phyloP scores from a whole-genome alignment of 2,113 vertebrate species.

The Passer domesticus region DNA sequence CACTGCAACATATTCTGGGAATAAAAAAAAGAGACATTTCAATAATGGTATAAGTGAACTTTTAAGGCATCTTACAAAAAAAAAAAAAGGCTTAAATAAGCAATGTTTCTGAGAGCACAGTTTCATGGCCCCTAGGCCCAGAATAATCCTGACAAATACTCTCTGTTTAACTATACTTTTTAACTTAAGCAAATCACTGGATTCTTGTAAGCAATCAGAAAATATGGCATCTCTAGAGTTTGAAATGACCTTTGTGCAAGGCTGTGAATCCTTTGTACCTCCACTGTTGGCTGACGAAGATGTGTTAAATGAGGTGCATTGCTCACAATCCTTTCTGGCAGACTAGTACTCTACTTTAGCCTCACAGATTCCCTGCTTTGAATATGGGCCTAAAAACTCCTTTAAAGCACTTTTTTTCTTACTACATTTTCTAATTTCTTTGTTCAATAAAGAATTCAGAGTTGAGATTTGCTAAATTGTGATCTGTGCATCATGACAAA shows the following conservation, averaged over 20 bases:
- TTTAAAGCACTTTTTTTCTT: background rate
- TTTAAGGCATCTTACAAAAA: background rate
- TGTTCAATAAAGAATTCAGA: background rate
- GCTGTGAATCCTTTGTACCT: background rate
- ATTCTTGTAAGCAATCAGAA: background rate
- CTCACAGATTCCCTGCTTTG: background rate
- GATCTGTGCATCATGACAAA: background rate
- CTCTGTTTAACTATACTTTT: background rate
- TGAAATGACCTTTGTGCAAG: background rate
- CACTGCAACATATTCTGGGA: background rate
- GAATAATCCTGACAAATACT: background rate
- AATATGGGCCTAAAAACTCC: background rate
- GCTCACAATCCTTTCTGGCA: background rate
- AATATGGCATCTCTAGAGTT: background rate
- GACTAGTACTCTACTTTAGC: background rate
- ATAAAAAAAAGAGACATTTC: background rate
- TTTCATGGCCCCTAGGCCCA: background rate
- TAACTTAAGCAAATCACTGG: background rate
- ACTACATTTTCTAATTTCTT: background rate
- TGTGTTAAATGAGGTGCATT: background rate
- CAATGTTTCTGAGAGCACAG: background rate
- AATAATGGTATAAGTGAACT: background rate
- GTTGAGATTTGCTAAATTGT: background rate
- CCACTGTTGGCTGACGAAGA: background rate
- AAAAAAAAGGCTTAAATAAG: background rate